These are phyloP conservation scores for Cephalopterus ornatus DNA, from an alignment of 2,113 vertebrate genomes.

Conservation along the genomic window DNA sequence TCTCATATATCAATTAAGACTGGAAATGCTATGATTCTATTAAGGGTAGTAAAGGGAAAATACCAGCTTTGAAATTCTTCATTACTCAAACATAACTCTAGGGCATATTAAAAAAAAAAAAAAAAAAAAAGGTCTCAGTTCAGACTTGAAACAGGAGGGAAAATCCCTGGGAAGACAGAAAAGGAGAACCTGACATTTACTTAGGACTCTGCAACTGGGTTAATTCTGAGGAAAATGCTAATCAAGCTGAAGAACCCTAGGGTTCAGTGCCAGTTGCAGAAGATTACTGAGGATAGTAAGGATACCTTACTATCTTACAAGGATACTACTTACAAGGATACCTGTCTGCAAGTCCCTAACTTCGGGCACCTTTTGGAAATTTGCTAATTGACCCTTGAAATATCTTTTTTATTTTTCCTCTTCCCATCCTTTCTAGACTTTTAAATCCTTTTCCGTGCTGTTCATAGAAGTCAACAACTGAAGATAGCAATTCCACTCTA, in stretches of 20 bases:
- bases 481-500: not conserved
- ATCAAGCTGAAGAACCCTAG: not conserved
- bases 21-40: not conserved
- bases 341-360: not conserved
- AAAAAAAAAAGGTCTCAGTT: not conserved
- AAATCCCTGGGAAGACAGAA: constrained; percentile 25
- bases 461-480: not conserved
- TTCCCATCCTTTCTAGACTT: not conserved
- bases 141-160: not conserved
- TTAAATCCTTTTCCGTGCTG: not conserved
- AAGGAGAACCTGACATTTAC: constrained; percentile 56
- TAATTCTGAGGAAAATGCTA: not conserved
- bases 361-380: not conserved
- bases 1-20: not conserved
- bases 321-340: too few relatives aligned
- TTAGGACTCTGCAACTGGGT: not conserved
- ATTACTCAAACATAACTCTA: not conserved
- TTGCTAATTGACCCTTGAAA: not conserved
- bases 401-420: not conserved
- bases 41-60: not conserved
- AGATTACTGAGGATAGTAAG: not conserved
- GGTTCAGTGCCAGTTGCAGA: not conserved
- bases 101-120: not conserved
- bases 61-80: not conserved
- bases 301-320: too few relatives aligned